Evolutionary conservation across 2,888 invertebrate species (phyloP).

Genomic region (Erynnis tages): DNA sequence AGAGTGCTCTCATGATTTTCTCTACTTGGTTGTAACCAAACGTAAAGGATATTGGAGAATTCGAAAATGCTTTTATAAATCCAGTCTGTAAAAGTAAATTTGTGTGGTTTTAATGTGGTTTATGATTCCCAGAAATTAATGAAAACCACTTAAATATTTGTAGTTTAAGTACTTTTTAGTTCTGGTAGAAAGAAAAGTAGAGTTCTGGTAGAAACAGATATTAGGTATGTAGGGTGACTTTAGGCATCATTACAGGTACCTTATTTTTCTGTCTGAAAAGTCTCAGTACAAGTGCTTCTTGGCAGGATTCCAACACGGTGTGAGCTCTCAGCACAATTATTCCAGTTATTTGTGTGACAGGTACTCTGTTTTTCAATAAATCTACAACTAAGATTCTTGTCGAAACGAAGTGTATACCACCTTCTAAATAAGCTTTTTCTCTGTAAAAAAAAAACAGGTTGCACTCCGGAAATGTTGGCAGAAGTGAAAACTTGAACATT

Average conservation of each 20-base stretch:
- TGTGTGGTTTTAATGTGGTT: too few species aligned
- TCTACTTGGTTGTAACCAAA: constrained; percentile 95
- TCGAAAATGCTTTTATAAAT: constrained; percentile 97
- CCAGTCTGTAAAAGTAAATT: constrained; percentile 84
- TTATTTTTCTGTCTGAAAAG: constrained; percentile 96
- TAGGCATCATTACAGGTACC: too few species aligned
- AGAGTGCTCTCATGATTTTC: constrained; percentile 95
- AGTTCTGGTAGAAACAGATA: too few species aligned
- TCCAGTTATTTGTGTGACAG: constrained; percentile 93
- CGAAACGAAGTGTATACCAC: constrained; percentile 96
- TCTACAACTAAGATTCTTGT: constrained; percentile 98
- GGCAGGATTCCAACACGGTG: constrained; percentile 92
- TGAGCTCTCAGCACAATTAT: constrained; percentile 96
- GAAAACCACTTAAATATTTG: too few species aligned
- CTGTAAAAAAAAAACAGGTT: constrained; percentile 73
- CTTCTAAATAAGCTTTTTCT: constrained; percentile 92
- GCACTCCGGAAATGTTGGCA: too few species aligned
- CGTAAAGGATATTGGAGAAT: constrained; percentile 93
- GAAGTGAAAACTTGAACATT: too few species aligned
- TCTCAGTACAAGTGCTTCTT: constrained; percentile 96
- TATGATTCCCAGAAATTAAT: too few species aligned
- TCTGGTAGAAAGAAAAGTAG: too few species aligned
- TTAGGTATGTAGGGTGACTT: too few species aligned
- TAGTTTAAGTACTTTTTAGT: too few species aligned
- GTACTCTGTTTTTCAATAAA: constrained; percentile 94